Evolutionary conservation across 2,113 vertebrate genomes (phyloP).

Genomic region (Pterophyllum scalare): DNA sequence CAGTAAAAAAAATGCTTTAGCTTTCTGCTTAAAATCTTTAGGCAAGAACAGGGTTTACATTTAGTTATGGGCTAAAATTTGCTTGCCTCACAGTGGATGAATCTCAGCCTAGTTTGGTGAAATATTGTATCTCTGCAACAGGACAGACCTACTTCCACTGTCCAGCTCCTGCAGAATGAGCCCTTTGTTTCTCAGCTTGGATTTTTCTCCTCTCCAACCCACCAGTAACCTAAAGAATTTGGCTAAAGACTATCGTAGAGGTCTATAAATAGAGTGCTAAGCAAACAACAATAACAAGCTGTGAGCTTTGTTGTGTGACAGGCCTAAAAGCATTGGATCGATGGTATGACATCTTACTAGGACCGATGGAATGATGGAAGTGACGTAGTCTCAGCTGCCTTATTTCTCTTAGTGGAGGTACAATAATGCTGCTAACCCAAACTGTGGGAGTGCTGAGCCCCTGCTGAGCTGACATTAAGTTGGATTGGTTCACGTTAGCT

Average conservation of each 20-base stretch:
- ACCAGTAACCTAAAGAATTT: constrained; percentile 71
- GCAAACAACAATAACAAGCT: constrained; percentile 70
- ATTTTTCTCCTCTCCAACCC: constrained; percentile 66
- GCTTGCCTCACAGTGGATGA: constrained; percentile 22
- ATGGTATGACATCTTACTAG: constrained; percentile 47
- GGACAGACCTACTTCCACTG: constrained; percentile 57
- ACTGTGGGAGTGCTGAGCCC: constrained; percentile 56
- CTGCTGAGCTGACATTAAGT: constrained; percentile 67
- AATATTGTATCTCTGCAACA: constrained; percentile 39
- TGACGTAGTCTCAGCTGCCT: constrained; percentile 60
- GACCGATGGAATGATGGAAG: constrained; percentile 27
- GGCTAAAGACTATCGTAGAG: constrained; percentile 49
- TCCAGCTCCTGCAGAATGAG: constrained; percentile 67
- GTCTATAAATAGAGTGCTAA: constrained; percentile 74
- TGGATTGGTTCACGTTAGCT: constrained; percentile 62
- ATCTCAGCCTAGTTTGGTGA: constrained; percentile 39
- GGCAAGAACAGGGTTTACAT: background rate
- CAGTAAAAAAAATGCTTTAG: background rate
- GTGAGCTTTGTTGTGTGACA: constrained; percentile 53
- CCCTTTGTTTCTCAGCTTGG: constrained; percentile 61
- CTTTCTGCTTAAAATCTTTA: no score
- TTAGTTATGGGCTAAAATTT: background rate
- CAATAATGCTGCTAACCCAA: constrained; percentile 48
- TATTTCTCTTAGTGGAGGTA: constrained; percentile 50
- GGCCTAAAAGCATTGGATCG: constrained; percentile 51